Evolutionary conservation across 2,113 vertebrate species (phyloP).

Genomic region (Pseudorasbora parva): DNA sequence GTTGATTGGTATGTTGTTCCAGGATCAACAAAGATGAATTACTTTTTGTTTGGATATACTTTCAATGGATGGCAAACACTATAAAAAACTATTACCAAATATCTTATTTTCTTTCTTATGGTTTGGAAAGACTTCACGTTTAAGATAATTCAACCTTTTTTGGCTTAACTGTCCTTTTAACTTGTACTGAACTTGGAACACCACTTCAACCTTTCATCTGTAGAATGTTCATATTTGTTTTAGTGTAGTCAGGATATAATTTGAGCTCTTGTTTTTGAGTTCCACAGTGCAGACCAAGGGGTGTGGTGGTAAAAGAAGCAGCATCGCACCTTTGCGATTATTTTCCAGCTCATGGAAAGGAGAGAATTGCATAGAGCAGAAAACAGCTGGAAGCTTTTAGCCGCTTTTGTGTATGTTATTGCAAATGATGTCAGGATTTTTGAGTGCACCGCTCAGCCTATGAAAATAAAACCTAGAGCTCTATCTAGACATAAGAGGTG

Average conservation of each 20-base stretch:
- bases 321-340: background rate
- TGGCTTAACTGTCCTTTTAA: background rate
- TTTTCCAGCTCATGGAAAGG: background rate
- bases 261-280: background rate
- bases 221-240: background rate
- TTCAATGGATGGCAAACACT: background rate
- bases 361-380: background rate
- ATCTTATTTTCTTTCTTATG: too few species aligned
- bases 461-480: constrained; percentile 22
- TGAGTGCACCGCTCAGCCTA: constrained; percentile 6
- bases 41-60: background rate
- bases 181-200: background rate
- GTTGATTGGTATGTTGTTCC: too few species aligned
- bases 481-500: background rate
- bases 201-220: background rate
- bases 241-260: background rate
- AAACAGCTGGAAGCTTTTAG: constrained; percentile 45
- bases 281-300: background rate
- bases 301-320: background rate
- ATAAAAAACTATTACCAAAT: background rate
- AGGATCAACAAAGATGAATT: too few species aligned
- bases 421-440: constrained; percentile 33
- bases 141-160: background rate
- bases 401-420: constrained; percentile 22
- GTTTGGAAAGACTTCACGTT: background rate